Evolutionary conservation across 2,113 vertebrate genomes (phyloP).

Genomic region (Sclerurus mexicanus): DNA sequence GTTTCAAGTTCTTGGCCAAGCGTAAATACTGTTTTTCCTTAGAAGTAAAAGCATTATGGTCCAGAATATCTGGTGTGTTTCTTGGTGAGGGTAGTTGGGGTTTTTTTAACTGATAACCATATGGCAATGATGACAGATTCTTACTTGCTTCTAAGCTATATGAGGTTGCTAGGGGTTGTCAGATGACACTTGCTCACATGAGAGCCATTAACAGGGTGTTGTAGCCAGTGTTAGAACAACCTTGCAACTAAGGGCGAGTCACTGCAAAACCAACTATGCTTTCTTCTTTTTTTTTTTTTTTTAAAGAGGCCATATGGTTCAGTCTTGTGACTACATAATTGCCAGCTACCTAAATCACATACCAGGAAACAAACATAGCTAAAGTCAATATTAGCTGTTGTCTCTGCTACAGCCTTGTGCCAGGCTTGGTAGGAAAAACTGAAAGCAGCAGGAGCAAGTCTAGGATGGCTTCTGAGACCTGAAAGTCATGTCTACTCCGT

Average conservation of each 20-base stretch:
- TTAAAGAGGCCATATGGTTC: conserved; percentile 67
- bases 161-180: conserved; percentile 73
- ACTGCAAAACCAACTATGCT: conserved; percentile 48
- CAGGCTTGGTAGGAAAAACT: conserved; percentile 3
- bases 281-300: conserved; percentile 28
- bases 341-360: conserved; percentile 62
- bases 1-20: not conserved
- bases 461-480: conserved; percentile 2
- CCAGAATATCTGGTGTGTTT: not conserved
- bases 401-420: conserved; percentile 54
- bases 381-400: conserved; percentile 70
- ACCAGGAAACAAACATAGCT: conserved; percentile 59
- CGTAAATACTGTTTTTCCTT: not conserved
- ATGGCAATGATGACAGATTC: conserved; percentile 44
- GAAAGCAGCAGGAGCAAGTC: conserved; percentile 49
- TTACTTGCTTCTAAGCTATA: conserved; percentile 50
- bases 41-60: not conserved
- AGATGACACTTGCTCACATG: conserved; percentile 82
- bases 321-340: conserved; percentile 80
- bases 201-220: conserved; percentile 75
- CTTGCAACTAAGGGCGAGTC: conserved; percentile 74
- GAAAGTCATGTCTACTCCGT: not conserved
- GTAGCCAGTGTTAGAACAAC: conserved; percentile 77
- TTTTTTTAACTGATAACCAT: conserved; percentile 18
- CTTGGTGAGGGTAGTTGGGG: not conserved